Evolutionary conservation across 2,888 invertebrate species (phyloP).

Genomic region (Microctonus brassicae): DNA sequence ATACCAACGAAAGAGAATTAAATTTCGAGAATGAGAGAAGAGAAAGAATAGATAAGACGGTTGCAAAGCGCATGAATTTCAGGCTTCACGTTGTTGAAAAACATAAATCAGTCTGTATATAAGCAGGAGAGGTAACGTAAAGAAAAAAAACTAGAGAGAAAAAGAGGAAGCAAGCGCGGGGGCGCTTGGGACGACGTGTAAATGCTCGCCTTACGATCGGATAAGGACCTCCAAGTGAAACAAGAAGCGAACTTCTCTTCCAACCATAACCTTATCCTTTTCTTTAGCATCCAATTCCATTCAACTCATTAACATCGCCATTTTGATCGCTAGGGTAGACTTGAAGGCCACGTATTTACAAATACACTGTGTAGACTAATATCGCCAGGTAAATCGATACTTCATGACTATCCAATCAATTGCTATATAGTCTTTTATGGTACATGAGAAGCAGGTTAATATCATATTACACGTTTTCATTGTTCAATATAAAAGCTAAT

Average conservation of each 20-base stretch:
- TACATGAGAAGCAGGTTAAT: conserved; percentile 28
- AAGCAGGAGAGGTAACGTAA: background rate
- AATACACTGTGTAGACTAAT: conserved; percentile 41
- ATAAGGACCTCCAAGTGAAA: conserved; percentile 51
- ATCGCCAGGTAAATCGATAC: conserved; percentile 41
- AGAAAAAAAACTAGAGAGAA: conserved; percentile 12
- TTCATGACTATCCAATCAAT: conserved; percentile 47
- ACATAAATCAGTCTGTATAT: conserved; percentile 19
- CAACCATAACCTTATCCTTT: conserved; percentile 40
- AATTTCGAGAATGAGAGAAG: conserved; percentile 31
- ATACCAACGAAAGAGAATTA: conserved; percentile 8
- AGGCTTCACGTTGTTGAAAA: conserved; percentile 38
- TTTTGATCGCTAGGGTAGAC: conserved; percentile 35
- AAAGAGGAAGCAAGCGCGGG: conserved; percentile 54
- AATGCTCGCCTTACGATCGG: conserved; percentile 67
- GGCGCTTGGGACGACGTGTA: conserved; percentile 62
- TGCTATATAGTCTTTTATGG: conserved; percentile 56
- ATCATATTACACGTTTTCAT: conserved; percentile 12
- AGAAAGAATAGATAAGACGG: conserved; percentile 34
- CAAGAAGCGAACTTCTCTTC: conserved; percentile 31
- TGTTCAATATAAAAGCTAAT: background rate
- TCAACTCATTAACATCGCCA: conserved; percentile 38
- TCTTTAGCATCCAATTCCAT: conserved; percentile 42
- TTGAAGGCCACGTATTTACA: conserved; percentile 45
- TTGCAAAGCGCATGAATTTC: conserved; percentile 35